These are phyloP conservation scores for Ptychadena robeensis DNA, from an alignment of 2,797 vertebrate genomes.

Conservation along the genomic window DNA sequence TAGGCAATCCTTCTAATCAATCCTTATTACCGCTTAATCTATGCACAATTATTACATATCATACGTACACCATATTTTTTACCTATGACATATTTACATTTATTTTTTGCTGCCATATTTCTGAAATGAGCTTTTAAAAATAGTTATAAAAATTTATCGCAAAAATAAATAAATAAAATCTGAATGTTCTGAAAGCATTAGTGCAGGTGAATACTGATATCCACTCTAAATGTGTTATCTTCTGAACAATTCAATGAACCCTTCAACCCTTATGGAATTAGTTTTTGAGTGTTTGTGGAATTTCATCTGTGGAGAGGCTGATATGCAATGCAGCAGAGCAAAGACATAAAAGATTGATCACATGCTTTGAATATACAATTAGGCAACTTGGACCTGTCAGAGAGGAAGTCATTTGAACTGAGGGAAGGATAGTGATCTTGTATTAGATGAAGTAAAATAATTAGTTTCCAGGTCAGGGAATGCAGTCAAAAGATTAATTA, in stretches of 20 bases:
- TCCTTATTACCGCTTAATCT: slow-evolving; percentile 15
- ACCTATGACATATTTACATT: background rate
- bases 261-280: slow-evolving; percentile 68
- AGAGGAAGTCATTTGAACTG: slow-evolving; percentile 64
- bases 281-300: slow-evolving; percentile 67
- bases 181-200: slow-evolving; percentile 48
- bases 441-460: slow-evolving; percentile 61
- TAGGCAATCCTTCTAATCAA: slow-evolving; percentile 26
- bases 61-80: background rate
- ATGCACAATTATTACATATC: background rate
- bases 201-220: slow-evolving; percentile 64
- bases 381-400: slow-evolving; percentile 61
- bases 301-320: slow-evolving; percentile 63
- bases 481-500: slow-evolving; percentile 61
- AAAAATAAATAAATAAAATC: slow-evolving; percentile 15
- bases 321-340: slow-evolving; percentile 59
- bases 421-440: slow-evolving; percentile 58
- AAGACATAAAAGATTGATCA: slow-evolving; percentile 66
- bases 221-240: slow-evolving; percentile 62
- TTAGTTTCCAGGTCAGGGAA: slow-evolving; percentile 62
- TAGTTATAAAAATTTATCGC: slow-evolving; percentile 15
- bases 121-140: slow-evolving; percentile 57
- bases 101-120: slow-evolving; percentile 13
- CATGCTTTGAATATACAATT: slow-evolving; percentile 66
- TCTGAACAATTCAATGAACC: slow-evolving; percentile 65